Evolutionary conservation across 2,888 invertebrate genomes (phyloP), one percentile per base, ranked within the genome.

Genomic region (Teleogryllus oceanicus): DNA sequence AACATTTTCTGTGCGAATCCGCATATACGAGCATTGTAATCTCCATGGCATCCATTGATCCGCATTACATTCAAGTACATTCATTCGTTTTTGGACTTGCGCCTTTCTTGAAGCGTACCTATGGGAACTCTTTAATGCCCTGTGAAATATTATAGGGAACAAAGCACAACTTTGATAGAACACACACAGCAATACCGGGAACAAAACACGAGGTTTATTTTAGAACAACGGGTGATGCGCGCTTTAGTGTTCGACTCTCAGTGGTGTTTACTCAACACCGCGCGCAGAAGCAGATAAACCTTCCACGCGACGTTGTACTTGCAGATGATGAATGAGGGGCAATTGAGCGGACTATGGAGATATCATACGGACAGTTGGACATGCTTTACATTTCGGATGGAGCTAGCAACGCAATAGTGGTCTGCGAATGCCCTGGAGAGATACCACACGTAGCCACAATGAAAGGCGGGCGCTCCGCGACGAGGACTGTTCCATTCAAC

Each of bases 301-400:
- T 62, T 62, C 62, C 62, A 62, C 62, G n/a, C 62, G 16, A 62
- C 62, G 62, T 13, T n/a, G 62, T 62, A 62, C 62, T 13, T 62
- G 62, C 62, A 62, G 16, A 62, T 62, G 62, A 62, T 62, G 62
- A 62, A 62, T 62, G 62, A 62, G 62, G 62, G 16, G 62, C 13
- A 62, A 12, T 62, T 62, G 62, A 62, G 62, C 62, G 62, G 62
- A 62, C 62, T 62, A 62, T 62, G 62, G 62, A 62, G 62, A 62
- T 62, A 62, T 62, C 62, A 62, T 62, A 62, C 62, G 62, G 62
- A 13, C 62, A 62, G 62, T 62, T 62, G 62, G n/a, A n/a, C 62
- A 62, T 62, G 62, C 62, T 62, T 37, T 62, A 62, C 62, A 62
- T 62, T 62, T n/a, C 16, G 62, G 62, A 62, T 62, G 62, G 16